phyloP scores from a whole-genome alignment of 2,888 invertebrate genomes.

The Eristalinus aeneus region DNA sequence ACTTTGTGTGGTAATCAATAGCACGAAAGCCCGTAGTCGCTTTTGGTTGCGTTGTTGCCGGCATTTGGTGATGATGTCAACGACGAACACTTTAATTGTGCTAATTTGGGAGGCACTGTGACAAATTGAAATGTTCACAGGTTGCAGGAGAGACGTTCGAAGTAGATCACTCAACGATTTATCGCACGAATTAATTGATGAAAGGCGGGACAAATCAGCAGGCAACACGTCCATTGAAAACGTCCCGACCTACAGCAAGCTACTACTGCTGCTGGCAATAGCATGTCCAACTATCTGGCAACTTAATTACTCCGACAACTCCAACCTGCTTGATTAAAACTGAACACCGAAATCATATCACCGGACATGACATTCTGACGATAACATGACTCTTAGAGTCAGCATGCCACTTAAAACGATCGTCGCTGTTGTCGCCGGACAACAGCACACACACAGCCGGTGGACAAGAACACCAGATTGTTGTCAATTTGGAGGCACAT shows the following conservation, averaged over 20 bases:
- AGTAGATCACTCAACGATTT: too few relatives aligned
- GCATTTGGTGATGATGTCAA: not conserved
- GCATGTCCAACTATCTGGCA: constrained; percentile 34
- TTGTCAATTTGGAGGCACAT: constrained; percentile 68
- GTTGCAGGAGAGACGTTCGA: not conserved
- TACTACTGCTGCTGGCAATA: not conserved
- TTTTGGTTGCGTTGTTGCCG: not conserved
- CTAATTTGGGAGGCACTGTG: not conserved
- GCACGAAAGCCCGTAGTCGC: not conserved
- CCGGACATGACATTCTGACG: constrained; percentile 60
- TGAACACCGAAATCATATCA: constrained; percentile 62
- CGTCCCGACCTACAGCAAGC: not conserved
- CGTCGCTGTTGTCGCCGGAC: constrained; percentile 22
- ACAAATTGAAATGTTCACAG: not conserved
- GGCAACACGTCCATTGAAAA: not conserved
- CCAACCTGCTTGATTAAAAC: constrained; percentile 62
- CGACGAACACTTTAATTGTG: not conserved
- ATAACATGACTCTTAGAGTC: constrained; percentile 62
- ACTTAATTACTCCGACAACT: constrained; percentile 58
- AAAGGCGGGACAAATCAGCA: too few relatives aligned
- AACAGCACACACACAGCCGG: constrained; percentile 31
- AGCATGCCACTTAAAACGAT: constrained; percentile 56
- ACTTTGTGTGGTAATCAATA: not conserved
- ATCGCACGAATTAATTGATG: too few relatives aligned
- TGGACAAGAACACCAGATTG: constrained; percentile 51